Conservation (phyloP, 2,797 vertebrate species). For the Pampus argenteus region DNA sequence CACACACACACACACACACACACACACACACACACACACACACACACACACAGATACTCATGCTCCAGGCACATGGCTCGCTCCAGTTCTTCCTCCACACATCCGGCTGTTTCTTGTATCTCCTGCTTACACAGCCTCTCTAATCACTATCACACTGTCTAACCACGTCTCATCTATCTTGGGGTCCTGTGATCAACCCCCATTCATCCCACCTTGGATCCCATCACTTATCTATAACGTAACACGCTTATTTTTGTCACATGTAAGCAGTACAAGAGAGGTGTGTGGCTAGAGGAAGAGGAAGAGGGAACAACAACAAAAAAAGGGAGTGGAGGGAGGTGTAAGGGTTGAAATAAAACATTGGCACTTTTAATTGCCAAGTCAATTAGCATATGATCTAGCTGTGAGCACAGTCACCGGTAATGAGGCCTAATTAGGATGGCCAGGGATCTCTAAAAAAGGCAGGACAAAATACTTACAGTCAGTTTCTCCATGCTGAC, state of each 20-base stretch:
- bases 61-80: constrained; percentile 51
- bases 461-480: constrained; percentile 60
- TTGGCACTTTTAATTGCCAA: constrained; percentile 75
- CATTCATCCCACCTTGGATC: constrained; percentile 11
- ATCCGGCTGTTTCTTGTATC: constrained; percentile 62
- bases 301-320: not conserved
- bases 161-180: constrained; percentile 52
- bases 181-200: constrained; percentile 40
- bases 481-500: constrained; percentile 42
- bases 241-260: constrained; percentile 42
- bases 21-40: constrained; percentile 33
- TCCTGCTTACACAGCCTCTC: constrained; percentile 34
- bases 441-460: constrained; percentile 62
- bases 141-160: constrained; percentile 55
- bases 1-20: constrained; percentile 16
- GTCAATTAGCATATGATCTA: constrained; percentile 80
- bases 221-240: constrained; percentile 34
- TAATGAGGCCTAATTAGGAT: constrained; percentile 83
- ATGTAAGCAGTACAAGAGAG: constrained; percentile 24
- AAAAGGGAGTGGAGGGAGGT: not conserved
- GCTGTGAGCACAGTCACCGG: constrained; percentile 72
- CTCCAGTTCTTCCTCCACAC: constrained; percentile 63
- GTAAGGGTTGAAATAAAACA: constrained; percentile 45
- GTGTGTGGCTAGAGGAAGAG: constrained; percentile 12
- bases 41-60: constrained; percentile 25